phyloP scores from a whole-genome alignment of 2,113 vertebrate genomes.

The Amblyopsis rosae region DNA sequence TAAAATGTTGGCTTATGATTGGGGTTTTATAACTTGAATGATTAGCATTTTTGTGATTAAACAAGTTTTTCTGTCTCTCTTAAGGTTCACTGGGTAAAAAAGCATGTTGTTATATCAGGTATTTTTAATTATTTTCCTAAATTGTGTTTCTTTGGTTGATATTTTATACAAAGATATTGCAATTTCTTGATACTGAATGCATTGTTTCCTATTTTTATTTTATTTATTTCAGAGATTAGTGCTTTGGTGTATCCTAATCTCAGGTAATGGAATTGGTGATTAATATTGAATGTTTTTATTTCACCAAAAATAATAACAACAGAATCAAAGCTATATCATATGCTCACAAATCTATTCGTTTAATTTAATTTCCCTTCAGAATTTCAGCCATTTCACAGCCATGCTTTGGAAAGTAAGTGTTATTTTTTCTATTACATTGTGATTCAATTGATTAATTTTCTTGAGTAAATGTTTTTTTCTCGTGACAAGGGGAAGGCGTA shows the following conservation, averaged over 20 bases:
- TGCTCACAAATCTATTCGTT: too few species aligned
- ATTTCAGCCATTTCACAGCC: neutral
- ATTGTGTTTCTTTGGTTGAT: neutral
- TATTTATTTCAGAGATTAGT: constrained; percentile 10
- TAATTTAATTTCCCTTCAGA: constrained; percentile 16
- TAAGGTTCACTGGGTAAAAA: neutral
- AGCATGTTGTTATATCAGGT: constrained; percentile 37
- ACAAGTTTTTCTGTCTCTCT: neutral
- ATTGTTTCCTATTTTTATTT: neutral
- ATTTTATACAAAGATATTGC: neutral
- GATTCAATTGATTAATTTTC: too few species aligned
- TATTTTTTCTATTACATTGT: too few species aligned
- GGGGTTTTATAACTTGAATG: neutral
- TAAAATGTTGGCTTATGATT: neutral
- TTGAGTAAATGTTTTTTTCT: too few species aligned
- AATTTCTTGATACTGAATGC: neutral
- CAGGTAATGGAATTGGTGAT: constrained; percentile 20
- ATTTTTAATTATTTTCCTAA: neutral
- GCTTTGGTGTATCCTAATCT: constrained; percentile 31
- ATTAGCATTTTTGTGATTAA: neutral
- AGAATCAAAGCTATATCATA: neutral
- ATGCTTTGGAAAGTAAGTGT: constrained; percentile 33
- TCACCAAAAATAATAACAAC: neutral
- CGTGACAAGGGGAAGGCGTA: too few species aligned
- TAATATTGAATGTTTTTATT: neutral